Evolutionary conservation across 2,113 vertebrate genomes (phyloP), one percentile per base, ranked within the genome.

Genomic region (Callipepla californica): DNA sequence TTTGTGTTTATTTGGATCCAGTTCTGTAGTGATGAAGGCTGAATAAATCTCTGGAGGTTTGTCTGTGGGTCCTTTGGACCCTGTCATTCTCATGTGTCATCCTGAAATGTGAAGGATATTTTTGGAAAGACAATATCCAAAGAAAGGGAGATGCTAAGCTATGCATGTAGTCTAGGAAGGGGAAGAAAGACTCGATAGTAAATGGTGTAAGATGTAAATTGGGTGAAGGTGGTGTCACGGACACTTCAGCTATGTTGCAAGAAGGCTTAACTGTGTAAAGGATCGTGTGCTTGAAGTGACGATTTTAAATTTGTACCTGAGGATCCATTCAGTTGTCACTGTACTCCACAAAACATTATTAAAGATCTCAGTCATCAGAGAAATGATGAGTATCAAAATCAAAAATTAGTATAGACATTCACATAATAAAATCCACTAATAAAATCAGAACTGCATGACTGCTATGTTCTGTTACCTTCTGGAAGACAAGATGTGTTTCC

Each of bases 401-500:
- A n/a, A 80, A 95, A 89, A 83, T 87, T 80, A 73, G 8, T 80
- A 80, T 42, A 91, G 59, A 3, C 73, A 65, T 68, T 88, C 75
- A 78, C 23, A 57, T 89, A 86, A 90, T 70, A 89, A 91, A 90
- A 82, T 86, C 34, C 70, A 78, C 55, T 91, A 92, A 89, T 93
- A 65, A 74, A 79, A 51, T 93, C 89, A 82, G 70, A 87, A 58
- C 78, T 85, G n/a, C 72, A 62, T 57, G 82, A 75, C 42, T 65
- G 53, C 44, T 86, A 25, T 38, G 7, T 77, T 80, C 47, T 69
- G 58, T 83, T 89, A 63, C 82, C 6, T 7, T 72, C 75, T 85
- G 40, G 50, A 78, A 93, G 86, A 68, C 53, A 93, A 92, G 78
- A 91, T 65, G 42, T 80, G 22, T 84, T 62, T 62, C 47, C 88